phyloP scores from a whole-genome alignment of 2,113 vertebrate species.

The Toxotes chatareus region DNA sequence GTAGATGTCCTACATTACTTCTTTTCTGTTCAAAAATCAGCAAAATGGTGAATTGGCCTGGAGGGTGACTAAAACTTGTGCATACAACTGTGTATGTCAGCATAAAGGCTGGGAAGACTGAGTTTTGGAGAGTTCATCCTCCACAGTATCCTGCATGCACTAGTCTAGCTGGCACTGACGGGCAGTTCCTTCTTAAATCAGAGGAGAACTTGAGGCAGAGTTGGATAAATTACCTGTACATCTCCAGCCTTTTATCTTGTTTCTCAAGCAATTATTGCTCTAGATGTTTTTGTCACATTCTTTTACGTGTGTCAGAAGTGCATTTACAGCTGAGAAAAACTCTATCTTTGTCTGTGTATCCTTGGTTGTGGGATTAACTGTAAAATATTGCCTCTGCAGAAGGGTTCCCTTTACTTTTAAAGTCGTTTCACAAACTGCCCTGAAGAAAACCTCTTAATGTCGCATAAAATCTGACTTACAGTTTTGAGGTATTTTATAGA shows the following conservation, averaged over 20 bases:
- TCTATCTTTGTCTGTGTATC: not conserved
- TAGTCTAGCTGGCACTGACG: not conserved
- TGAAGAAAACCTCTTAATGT: constrained; percentile 8
- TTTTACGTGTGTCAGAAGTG: constrained; percentile 23
- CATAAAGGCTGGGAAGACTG: not conserved
- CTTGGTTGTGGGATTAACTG: not conserved
- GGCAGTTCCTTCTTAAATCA: not conserved
- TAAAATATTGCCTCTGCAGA: constrained; percentile 4
- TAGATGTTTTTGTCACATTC: constrained; percentile 2
- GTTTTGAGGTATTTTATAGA: constrained; percentile 19
- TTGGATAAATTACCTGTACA: constrained; percentile 9
- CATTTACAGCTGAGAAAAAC: constrained; percentile 8
- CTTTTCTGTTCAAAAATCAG: not conserved
- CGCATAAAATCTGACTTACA: constrained; percentile 5
- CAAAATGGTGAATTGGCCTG: not conserved
- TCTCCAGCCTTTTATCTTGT: constrained; percentile 48
- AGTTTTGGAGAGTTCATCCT: constrained; percentile 17
- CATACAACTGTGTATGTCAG: not conserved
- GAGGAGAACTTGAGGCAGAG: constrained; percentile 2
- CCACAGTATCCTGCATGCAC: not conserved
- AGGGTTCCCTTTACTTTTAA: not conserved
- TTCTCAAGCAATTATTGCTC: constrained; percentile 37
- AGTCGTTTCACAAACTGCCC: constrained; percentile 5
- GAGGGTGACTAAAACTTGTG: not conserved
- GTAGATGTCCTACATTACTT: not conserved